Percentiles rank a stretch among this genome's conserved stretches.
phyloP scores from a whole-genome alignment of 2,113 vertebrate species.

The Ailuropoda melanoleuca region DNA sequence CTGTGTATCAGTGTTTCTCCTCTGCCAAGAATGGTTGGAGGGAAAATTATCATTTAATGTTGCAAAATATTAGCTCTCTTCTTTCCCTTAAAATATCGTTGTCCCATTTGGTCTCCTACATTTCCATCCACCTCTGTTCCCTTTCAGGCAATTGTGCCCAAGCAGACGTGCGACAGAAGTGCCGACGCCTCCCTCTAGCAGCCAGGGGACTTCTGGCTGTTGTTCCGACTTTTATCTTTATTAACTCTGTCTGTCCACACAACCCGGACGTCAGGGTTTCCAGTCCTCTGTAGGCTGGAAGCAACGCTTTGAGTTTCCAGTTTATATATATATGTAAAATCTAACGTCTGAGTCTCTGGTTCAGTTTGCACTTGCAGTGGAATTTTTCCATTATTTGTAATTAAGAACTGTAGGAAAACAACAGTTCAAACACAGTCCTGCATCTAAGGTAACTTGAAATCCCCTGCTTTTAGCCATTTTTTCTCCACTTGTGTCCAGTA shows the following conservation, averaged over 20 bases:
- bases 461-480: neutral
- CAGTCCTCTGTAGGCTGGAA: neutral
- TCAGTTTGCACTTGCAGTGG: neutral
- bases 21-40: neutral
- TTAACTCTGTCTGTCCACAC: neutral
- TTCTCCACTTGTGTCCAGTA: neutral
- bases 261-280: neutral
- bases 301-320: neutral
- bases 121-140: neutral
- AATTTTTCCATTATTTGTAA: neutral
- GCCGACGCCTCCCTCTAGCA: neutral
- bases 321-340: neutral
- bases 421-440: neutral
- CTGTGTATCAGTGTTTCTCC: neutral
- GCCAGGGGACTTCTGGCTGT: neutral
- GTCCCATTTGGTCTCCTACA: neutral
- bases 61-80: neutral
- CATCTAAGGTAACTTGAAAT: neutral
- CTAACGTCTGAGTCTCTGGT: neutral
- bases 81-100: neutral
- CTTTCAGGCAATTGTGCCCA: neutral
- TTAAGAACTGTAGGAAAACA: neutral
- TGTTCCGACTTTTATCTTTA: neutral
- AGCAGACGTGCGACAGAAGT: neutral
- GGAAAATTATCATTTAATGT: neutral